Base-by-base conservation (phyloP, 2,113 vertebrate genomes). In the Ranitomeya variabilis region DNA sequence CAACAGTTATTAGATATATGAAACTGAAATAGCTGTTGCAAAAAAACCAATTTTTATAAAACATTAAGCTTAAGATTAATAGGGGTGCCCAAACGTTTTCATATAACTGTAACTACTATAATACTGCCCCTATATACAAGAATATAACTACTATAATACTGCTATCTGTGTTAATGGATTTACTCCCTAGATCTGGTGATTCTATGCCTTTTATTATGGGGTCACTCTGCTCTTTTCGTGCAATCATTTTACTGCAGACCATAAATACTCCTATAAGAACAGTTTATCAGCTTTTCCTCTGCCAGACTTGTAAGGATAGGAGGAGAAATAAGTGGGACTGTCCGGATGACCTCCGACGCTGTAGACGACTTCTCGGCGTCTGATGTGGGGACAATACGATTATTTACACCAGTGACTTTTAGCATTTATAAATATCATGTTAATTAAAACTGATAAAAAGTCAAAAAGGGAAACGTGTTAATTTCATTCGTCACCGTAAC, bases 401-500 rank as follows among this genome's bases (percentile, higher is more conserved):
- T 16, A 87, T 45, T 37, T 45, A 88, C 90, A 79, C 9, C 11
- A 83, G 76, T 92, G 83, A 90, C 91, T 94, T 90, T 80, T 85
- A 89, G 13, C 89, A 86, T 71, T 87, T 90, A 83, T 54, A 91
- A 91, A 85, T 69, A 90, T 9, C 83, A 80, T 59, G 87, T 90
- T 90, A 91, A 92, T 90, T 91, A 88, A 91, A 91, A 18, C 81
- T 90, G 90, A 66, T 89, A 57, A 76, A 74, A 60, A 88, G 87
- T 88, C 87, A 88, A 16, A 83, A 62, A n/a, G 54, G 67, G 8
- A n/a, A 6, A 18, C 6, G 8, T 51, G 52, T 81, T 73, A 82
- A 82, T 51, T 60, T 31, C 83, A 82, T 73, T 21, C 21, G 26
- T 37, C 16, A 31, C 23, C 3, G 64, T 71, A 51, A 4, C 1